Percentiles rank a stretch among this genome's conserved stretches.
phyloP scores from a whole-genome alignment of 1,140 invertebrate genomes.

The Rhagoletis pomonella region DNA sequence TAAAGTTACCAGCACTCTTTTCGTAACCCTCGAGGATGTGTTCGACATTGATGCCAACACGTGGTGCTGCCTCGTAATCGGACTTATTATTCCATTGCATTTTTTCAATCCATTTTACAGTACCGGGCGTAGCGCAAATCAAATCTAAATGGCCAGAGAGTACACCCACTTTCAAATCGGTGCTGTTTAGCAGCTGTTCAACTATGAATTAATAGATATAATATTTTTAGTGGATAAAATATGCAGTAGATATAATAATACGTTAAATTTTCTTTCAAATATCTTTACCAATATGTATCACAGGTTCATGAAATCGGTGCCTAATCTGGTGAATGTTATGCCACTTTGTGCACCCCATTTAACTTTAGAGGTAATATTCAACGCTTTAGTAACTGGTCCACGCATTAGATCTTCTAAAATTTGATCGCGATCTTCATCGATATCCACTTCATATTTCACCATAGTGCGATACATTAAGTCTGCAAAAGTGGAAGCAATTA shows the following conservation, averaged over 20 bases:
- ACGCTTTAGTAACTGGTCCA: constrained; percentile 78
- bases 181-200: constrained; percentile 81
- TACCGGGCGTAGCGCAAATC: constrained; percentile 83
- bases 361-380: constrained; percentile 79
- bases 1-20: constrained; percentile 80
- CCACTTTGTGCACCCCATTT: constrained; percentile 79
- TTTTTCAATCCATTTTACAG: constrained; percentile 81
- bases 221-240: background rate
- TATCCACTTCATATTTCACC: constrained; percentile 64
- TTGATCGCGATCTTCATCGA: constrained; percentile 67
- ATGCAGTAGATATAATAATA: background rate
- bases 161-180: constrained; percentile 73
- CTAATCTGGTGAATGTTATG: constrained; percentile 79
- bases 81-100: constrained; percentile 79
- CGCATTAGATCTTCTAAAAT: constrained; percentile 82
- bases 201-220: constrained; percentile 75
- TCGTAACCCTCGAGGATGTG: constrained; percentile 80
- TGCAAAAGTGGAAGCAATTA: constrained; percentile 44
- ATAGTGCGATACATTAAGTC: constrained; percentile 70
- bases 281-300: constrained; percentile 78
- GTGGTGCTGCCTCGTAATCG: constrained; percentile 76
- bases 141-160: constrained; percentile 78
- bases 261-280: background rate
- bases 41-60: constrained; percentile 77
- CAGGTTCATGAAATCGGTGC: constrained; percentile 91